phyloP scores from a whole-genome alignment of 1,140 invertebrate genomes.

The Oncopodura yosiiana region DNA sequence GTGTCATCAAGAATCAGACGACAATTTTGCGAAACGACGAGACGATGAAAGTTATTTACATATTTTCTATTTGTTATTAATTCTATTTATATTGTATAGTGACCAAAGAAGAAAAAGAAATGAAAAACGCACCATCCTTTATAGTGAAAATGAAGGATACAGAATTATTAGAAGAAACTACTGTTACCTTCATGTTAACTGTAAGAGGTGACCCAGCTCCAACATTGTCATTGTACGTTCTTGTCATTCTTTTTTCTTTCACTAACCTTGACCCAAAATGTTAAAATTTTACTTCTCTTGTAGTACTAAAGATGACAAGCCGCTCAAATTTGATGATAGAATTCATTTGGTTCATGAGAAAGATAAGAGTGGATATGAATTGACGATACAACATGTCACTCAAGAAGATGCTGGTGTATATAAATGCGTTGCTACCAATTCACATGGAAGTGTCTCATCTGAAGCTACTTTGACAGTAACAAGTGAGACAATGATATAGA shows the following conservation, averaged over 20 bases:
- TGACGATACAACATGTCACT: slow-evolving; percentile 75
- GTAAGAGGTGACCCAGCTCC: slow-evolving; percentile 77
- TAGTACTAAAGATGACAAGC: slow-evolving; percentile 72
- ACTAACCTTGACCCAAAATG: background rate
- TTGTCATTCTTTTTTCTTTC: background rate
- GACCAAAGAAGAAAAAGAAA: slow-evolving; percentile 54
- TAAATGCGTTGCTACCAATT: slow-evolving; percentile 75
- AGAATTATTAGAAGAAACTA: slow-evolving; percentile 74
- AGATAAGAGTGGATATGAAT: slow-evolving; percentile 72
- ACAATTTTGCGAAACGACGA: too few relatives aligned
- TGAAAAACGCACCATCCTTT: slow-evolving; percentile 62
- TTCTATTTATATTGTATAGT: slow-evolving; percentile 44
- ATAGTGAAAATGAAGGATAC: slow-evolving; percentile 72
- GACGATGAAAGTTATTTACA: too few relatives aligned
- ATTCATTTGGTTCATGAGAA: slow-evolving; percentile 39
- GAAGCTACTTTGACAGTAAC: slow-evolving; percentile 69
- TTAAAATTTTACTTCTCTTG: slow-evolving; percentile 27
- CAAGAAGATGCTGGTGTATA: slow-evolving; percentile 76
- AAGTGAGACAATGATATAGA: slow-evolving; percentile 44
- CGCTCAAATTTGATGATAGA: slow-evolving; percentile 58
- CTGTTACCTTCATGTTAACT: slow-evolving; percentile 78
- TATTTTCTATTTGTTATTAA: background rate
- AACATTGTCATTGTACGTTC: slow-evolving; percentile 67
- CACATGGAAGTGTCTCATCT: slow-evolving; percentile 62
- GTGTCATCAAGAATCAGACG: background rate